Evolutionary conservation across 1,140 invertebrate genomes (phyloP), one percentile per base, ranked within the genome.

Genomic region (Bathynomus jamesi): DNA sequence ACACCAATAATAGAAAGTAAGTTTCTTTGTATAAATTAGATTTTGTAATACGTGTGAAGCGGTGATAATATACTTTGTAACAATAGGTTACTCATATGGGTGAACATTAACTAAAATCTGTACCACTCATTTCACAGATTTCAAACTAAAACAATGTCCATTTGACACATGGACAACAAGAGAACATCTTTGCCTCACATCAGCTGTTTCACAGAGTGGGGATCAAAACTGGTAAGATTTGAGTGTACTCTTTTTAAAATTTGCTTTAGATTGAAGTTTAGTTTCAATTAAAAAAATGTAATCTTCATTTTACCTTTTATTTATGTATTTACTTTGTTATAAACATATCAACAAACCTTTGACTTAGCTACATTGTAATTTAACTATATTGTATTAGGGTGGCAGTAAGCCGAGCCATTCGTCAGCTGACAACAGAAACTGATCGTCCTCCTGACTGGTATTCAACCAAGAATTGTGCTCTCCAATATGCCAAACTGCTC

Each of bases 401-500:
- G 80, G 91, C 91, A 0, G 93, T 97, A 0, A 93, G 92, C 32
- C 84, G 93, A 88, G 83, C 87, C 83, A 71, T 89, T 87, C 78
- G 92, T 78, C 87, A 87, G 0, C 84, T 83, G 80, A 83, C 79
- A 64, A 76, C 69, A 63, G 92, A 95, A 78, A 85, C 87, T 67
- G 88, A 89, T 70, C 82, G 91, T 70, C 91, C 93, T 1, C 78
- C 84, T 0, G 94, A 96, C 81, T 96, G 93, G 91, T 96, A 94
- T 81, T 93, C 92, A 0, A 91, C 92, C 79, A 95, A 94, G 82
- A 89, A 92, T 77, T 96, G 94, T 86, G 93, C 92, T 0, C 86
- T 90, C 0, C 94, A 96, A 79, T 97, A 96, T 83, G 87, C 90
- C 25, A 86, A 88, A 31, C 80, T 97, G 3, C 81, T 96, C 13